Base-by-base conservation (phyloP, 2,888 invertebrate genomes). In the Metacarcinus magister region DNA sequence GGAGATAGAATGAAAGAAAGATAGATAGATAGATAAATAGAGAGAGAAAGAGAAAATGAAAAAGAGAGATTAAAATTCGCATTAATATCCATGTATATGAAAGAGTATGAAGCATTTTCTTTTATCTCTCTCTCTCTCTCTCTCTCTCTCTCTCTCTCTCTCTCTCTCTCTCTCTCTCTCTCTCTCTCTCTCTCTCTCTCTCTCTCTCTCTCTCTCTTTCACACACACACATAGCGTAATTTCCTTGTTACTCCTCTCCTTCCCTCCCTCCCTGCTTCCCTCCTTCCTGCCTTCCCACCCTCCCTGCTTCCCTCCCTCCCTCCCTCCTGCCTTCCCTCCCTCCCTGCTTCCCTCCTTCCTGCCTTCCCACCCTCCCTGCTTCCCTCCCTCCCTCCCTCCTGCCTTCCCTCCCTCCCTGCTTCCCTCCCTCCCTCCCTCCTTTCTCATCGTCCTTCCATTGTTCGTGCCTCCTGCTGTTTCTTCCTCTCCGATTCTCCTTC, bases 191-290 rank as follows among this genome's bases (percentile, higher is more conserved):
- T 67, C 67, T 67, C n/a, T n/a, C 75, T n/a, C n/a, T n/a, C n/a
- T 75, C n/a, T n/a, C n/a, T 75, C 75, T n/a, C 75, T 75, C 75
- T 75, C 75, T 75, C 75, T 75, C n/a, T 75, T n/a, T n/a, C 75
- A n/a, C 75, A n/a, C n/a, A n/a, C 75, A n/a, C n/a, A 8, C 75
- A 23, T 75, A n/a, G 28, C 23, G 23, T 75, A 28, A 75, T 75
- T 75, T 23, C 28, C 75, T 75, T 75, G 75, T 75, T 75, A 28
- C 8, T 23, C n/a, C 75, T 75, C 28, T 28, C 75, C n/a, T 28
- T 7, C n/a, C n/a, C n/a, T 75, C 2, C 8, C 28, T 75, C 75
- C n/a, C 75, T 4, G n/a, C 1, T 75, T 28, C 32, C 8, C 16
- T 32, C 23, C 32, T 32, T 16, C 82, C 8, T 16, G 8, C 13